Conservation (phyloP, 2,797 vertebrate genomes). For the Pangasius sanitwongsei region DNA sequence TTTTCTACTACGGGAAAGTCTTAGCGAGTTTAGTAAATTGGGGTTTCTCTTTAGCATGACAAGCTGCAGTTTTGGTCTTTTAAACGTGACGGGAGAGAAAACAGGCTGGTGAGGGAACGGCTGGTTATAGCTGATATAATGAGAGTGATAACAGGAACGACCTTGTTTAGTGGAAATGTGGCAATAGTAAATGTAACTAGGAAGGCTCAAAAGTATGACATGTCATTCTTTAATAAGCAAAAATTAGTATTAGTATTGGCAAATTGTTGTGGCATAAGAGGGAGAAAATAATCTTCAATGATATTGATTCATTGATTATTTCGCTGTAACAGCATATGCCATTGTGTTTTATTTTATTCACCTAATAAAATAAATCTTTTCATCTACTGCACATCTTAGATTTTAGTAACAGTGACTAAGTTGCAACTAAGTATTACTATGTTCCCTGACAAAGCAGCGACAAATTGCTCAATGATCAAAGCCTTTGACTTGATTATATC, state of each 20-base stretch:
- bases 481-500: background rate
- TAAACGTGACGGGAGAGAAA: no score
- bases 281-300: no score
- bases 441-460: no score
- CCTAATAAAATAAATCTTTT: no score
- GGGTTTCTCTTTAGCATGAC: background rate
- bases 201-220: background rate
- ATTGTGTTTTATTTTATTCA: no score
- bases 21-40: background rate
- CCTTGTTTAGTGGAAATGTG: background rate
- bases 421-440: no score
- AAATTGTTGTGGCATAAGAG: no score
- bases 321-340: no score
- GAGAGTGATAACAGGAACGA: background rate
- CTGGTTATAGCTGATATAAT: background rate
- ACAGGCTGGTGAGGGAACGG: background rate
- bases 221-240: background rate
- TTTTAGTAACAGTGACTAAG: no score
- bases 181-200: background rate
- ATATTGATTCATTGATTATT: no score
- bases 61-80: background rate
- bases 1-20: background rate
- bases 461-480: background rate
- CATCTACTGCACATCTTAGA: no score
- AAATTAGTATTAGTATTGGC: background rate